Base-by-base conservation (phyloP, 92 coral and sea anemone species). In the Actinernus sp. region DNA sequence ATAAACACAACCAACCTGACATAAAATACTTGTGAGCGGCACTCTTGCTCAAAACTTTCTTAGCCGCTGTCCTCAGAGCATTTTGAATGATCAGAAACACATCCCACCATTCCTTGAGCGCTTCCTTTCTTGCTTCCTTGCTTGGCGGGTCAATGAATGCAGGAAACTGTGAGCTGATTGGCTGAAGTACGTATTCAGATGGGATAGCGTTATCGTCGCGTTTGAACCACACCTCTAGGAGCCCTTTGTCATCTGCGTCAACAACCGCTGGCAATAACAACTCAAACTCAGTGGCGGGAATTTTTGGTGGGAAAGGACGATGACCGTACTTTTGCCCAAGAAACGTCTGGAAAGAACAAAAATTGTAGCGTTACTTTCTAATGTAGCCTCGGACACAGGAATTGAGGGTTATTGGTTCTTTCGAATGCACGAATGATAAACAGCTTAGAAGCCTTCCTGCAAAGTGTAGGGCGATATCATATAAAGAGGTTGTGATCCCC, bases 281-380 rank as follows among this genome's bases (percentile, higher is more conserved):
- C 6, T 88, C 97, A 76, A 78, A 95, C 53, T 95, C 99, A 24
- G 78, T 68, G 18, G 65, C 60, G 34, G 74, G 65, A 53, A 95
- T 91, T 54, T 59, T 84, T 41, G 63, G 61, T 16, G 99, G 99
- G 58, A 95, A 84, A 30, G 84, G 78, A 58, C 90, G 54, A 50
- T 82, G 85, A 37, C 97, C 99, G 51, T 91, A 95, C 68, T 91
- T 91, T 61, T 95, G 97, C 32, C 99, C 84, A 21, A 83, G 83
- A 51, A 80, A 91, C 53, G 97, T 91, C 84, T 73, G 55, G 16
- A 65, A 68, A 41, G 26, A 13, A 37, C 45, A 54, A 5, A 2
- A 8, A 45, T n/a, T n/a, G n/a, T n/a, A n/a, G n/a, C n/a, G n/a
- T n/a, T n/a, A n/a, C n/a, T n/a, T n/a, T n/a, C n/a, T n/a, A n/a